phyloP scores from a whole-genome alignment of 2,888 invertebrate species.

The Lissocephala sabroskyi region DNA sequence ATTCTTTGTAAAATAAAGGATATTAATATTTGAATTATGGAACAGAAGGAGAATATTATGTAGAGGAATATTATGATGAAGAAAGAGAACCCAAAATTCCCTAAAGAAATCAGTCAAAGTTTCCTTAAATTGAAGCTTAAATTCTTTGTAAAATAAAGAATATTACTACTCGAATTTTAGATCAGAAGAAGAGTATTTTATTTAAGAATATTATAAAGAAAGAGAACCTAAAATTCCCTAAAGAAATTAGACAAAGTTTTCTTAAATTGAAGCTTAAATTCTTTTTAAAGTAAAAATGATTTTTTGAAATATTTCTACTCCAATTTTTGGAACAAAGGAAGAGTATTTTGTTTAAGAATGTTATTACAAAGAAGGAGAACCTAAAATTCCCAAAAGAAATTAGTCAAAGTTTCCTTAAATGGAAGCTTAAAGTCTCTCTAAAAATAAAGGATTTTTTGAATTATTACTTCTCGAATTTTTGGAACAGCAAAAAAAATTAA shows the following conservation, averaged over 20 bases:
- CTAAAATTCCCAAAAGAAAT: background rate
- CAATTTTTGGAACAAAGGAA: conserved; percentile 8
- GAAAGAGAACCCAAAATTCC: background rate
- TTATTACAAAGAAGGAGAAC: background rate
- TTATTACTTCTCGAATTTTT: background rate
- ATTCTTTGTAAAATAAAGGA: too few relatives aligned
- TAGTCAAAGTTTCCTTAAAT: background rate
- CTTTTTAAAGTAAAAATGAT: too few relatives aligned
- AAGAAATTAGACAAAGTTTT: too few relatives aligned
- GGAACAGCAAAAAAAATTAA: background rate
- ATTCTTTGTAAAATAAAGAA: too few relatives aligned
- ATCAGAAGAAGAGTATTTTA: too few relatives aligned
- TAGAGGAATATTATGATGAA: background rate
- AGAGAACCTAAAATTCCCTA: too few relatives aligned
- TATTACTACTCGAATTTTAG: background rate
- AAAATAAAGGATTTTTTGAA: too few relatives aligned
- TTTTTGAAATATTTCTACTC: conserved; percentile 8
- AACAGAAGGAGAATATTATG: background rate
- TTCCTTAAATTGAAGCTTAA: too few relatives aligned
- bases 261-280: too few relatives aligned
- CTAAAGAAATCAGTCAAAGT: background rate
- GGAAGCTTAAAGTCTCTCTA: too few relatives aligned
- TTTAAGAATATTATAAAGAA: too few relatives aligned
- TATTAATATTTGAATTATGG: conserved; percentile 9
- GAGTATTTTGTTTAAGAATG: background rate